A percentile compares a stretch with the other conserved stretches of the same genome.
Evolutionary conservation across 2,797 vertebrate species (phyloP).

Genomic region (Ceryle rudis): DNA sequence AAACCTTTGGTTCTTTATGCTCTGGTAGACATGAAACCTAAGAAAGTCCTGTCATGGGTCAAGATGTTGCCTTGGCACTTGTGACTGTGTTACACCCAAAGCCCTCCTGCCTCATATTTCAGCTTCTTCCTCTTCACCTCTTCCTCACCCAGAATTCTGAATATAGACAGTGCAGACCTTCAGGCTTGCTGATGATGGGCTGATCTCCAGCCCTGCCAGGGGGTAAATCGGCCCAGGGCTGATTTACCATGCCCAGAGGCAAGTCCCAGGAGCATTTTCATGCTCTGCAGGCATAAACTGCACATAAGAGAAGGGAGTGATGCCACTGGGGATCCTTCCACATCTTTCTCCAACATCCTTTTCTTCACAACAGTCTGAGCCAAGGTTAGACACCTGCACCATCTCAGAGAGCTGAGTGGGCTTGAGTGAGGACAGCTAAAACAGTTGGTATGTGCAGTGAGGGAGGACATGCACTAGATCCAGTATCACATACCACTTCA

Average conservation of each 20-base stretch:
- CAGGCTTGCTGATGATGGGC: not conserved
- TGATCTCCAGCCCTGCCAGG: not conserved
- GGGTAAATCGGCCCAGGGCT: not conserved
- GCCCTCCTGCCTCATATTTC: not conserved
- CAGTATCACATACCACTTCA: not conserved
- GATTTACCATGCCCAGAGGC: not conserved
- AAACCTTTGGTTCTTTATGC: not conserved
- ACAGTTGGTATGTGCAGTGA: fast-evolving
- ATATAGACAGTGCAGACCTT: not conserved
- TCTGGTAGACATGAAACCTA: not conserved
- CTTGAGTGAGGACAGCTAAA: not conserved
- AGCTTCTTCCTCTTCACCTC: not conserved
- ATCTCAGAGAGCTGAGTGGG: not conserved
- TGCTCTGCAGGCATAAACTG: not conserved
- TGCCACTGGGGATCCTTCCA: not conserved
- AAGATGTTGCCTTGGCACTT: not conserved
- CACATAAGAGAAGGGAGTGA: not conserved
- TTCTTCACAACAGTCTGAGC: not conserved
- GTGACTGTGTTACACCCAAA: not conserved
- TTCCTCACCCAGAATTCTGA: not conserved
- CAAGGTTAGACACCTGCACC: not conserved
- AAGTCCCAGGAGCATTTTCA: not conserved
- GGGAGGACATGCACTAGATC: not conserved
- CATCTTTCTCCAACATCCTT: not conserved
- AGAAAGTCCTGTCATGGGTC: not conserved